Base-by-base conservation (phyloP, 2,113 vertebrate species). In the Athene cunicularia region DNA sequence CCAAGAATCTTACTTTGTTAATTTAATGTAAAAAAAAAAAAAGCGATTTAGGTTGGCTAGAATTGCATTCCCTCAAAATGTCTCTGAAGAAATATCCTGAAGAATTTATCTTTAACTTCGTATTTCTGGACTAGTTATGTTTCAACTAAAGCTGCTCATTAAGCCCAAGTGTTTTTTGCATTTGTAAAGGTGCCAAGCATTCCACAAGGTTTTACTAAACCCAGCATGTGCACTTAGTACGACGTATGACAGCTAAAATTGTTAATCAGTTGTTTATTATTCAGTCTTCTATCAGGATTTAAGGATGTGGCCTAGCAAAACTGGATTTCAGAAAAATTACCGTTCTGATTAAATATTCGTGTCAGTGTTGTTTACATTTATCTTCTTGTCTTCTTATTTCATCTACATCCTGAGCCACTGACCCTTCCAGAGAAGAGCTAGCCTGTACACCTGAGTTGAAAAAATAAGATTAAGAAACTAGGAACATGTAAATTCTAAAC, bases 191-290 rank as follows among this genome's bases (percentile, higher is more conserved):
- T 58, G 41, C 13, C 67, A 66, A 47, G 43, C 33, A 70, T 28
- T 66, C 28, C 58, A 23, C 26, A 71, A 26, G 15, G 11, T 58
- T 64, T 64, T 49, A 33, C 7, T 9, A 56, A 80, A 15, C 19
- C 49, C 39, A 75, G 18, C 27, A 68, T 0, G 1, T 21, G 22
- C 20, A 62, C 15, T 49, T 80, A n/a, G 17, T 45, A 45, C 16
- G 43, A 45, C 0, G 0, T 23, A 28, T 10, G 43, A 75, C 1
- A 3, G 47, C 28, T 85, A 60, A 80, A 83, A 52, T 12, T 1
- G 1, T 62, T 79, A 52, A 73, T 24, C 60, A 39, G 21, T 21
- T 86, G 49, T 12, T 74, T 23, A 24, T 60, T 70, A 74, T 37
- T 43, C 45, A 81, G 11, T 59, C 30, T 70, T 79, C 59, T 41